phyloP scores from a whole-genome alignment of 2,797 vertebrate genomes.

The Myripristis murdjan region DNA sequence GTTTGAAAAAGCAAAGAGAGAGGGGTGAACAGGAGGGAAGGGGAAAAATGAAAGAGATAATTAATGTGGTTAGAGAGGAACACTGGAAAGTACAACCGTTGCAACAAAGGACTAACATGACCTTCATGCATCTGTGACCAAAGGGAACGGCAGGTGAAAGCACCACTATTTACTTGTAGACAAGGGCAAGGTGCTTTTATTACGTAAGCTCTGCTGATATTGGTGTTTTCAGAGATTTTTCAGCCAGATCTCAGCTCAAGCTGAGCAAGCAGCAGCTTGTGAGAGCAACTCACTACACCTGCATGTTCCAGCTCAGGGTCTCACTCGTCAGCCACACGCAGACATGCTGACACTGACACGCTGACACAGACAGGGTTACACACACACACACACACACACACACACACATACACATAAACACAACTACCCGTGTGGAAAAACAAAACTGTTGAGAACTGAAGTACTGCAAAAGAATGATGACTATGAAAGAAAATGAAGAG shows the following conservation, averaged over 20 bases:
- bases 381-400: conserved; percentile 22
- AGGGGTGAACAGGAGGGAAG: neutral
- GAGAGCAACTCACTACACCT: conserved; percentile 53
- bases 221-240: conserved; percentile 62
- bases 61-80: conserved; percentile 7
- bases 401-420: conserved; percentile 7
- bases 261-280: conserved; percentile 64
- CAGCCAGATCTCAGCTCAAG: conserved; percentile 50
- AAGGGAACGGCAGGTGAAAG: conserved; percentile 48
- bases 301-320: conserved; percentile 72
- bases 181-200: conserved; percentile 45
- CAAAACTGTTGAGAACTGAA: conserved; percentile 56
- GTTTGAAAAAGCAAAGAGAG: neutral
- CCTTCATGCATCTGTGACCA: conserved; percentile 53
- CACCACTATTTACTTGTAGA: conserved; percentile 66
- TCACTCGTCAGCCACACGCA: conserved; percentile 58
- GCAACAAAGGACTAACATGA: conserved; percentile 42
- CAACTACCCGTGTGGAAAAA: conserved; percentile 68
- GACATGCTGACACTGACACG: conserved; percentile 26
- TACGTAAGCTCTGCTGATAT: conserved; percentile 55
- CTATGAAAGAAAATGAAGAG: conserved; percentile 42
- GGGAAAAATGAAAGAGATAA: neutral
- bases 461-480: conserved; percentile 53
- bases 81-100: conserved; percentile 16
- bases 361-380: too few species aligned